phyloP scores from a whole-genome alignment of 2,797 vertebrate species.

The Danionella dracula region DNA sequence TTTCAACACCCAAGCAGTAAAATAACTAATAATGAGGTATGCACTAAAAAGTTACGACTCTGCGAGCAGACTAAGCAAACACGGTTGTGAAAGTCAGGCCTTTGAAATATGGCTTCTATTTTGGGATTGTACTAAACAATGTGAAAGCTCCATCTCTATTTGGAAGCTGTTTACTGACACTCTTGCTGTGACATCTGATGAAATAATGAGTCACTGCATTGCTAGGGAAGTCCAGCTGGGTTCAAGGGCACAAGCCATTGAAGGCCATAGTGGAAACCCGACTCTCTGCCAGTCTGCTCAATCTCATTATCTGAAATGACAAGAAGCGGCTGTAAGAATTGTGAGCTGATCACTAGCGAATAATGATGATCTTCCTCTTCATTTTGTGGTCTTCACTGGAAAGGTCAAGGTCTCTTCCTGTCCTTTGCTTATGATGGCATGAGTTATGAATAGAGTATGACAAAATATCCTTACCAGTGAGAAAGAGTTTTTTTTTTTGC shows the following conservation, averaged over 20 bases:
- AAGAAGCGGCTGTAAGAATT: constrained; percentile 30
- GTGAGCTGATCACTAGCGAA: constrained; percentile 35
- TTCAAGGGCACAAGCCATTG: constrained; percentile 23
- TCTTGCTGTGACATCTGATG: constrained; percentile 21
- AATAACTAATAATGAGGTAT: constrained; percentile 24
- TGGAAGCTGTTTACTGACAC: constrained; percentile 17
- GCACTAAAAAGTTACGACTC: constrained; percentile 6
- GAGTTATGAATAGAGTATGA: constrained; percentile 20
- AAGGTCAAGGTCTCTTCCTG: constrained; percentile 43
- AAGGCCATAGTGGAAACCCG: constrained; percentile 21
- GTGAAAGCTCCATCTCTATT: constrained; percentile 22
- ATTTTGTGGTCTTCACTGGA: constrained; percentile 8
- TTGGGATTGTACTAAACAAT: constrained; percentile 32
- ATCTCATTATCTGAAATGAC: constrained; percentile 41
- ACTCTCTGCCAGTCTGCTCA: constrained; percentile 30
- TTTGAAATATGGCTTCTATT: constrained; percentile 39
- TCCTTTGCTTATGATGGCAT: constrained; percentile 27
- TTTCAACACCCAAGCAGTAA: constrained; percentile 15
- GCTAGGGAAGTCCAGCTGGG: constrained; percentile 23
- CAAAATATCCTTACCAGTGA: neutral
- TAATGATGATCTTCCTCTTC: constrained; percentile 41
- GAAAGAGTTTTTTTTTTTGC: neutral
- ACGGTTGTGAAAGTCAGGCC: constrained; percentile 28
- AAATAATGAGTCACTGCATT: constrained; percentile 22
- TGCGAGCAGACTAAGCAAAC: constrained; percentile 3